Evolutionary conservation across 1,140 invertebrate genomes (phyloP).

Genomic region (Heliconius hermathena): DNA sequence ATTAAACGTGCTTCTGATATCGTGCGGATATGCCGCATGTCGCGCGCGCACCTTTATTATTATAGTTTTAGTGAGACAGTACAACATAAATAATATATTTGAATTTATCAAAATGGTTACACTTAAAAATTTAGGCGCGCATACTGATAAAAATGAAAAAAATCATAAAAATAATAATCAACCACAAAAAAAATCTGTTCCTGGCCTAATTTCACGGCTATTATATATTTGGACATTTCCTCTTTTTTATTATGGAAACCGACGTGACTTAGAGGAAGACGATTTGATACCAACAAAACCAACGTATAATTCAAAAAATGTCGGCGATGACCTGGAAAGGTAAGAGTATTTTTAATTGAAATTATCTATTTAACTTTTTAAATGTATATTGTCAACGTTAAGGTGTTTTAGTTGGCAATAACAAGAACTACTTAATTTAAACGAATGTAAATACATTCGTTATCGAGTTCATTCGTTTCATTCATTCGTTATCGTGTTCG

Average conservation of each 20-base stretch:
- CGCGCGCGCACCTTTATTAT: conserved; percentile 35
- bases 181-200: conserved; percentile 50
- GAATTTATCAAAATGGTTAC: conserved; percentile 38
- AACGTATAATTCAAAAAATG: conserved; percentile 79
- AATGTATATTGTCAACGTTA: not conserved
- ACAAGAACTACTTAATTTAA: too few species aligned
- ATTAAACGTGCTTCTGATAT: conserved; percentile 38
- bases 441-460: too few species aligned
- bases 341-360: conserved; percentile 52
- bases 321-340: conserved; percentile 84
- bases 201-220: conserved; percentile 58
- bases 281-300: conserved; percentile 85
- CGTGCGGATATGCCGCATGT: conserved; percentile 39
- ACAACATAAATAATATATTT: not conserved
- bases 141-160: conserved; percentile 40
- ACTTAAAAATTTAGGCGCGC: conserved; percentile 25
- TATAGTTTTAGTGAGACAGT: conserved; percentile 16
- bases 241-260: conserved; percentile 84
- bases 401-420: too few species aligned
- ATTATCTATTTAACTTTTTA: not conserved
- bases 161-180: conserved; percentile 23
- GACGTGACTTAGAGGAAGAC: conserved; percentile 84
- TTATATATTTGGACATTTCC: conserved; percentile 84
- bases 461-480: too few species aligned
- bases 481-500: too few species aligned